A percentile compares a stretch with the other conserved stretches of the same genome.
Conservation (phyloP, 2,888 invertebrate species). For the Tiliacea citrago region DNA sequence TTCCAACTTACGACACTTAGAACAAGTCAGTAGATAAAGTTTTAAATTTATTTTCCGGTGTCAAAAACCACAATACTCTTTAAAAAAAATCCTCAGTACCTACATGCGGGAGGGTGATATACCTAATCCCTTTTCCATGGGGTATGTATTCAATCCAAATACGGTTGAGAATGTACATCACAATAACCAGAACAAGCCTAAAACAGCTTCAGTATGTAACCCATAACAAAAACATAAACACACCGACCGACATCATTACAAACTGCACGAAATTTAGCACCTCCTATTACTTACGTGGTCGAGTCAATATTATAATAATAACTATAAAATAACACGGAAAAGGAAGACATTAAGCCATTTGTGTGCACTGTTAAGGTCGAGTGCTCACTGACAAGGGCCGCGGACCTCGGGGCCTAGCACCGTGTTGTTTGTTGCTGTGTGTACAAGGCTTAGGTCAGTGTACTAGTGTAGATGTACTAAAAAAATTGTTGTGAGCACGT, state of each 20-base stretch:
- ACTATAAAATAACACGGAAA: conserved; percentile 63
- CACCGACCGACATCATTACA: conserved; percentile 1
- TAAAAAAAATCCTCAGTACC: too few species aligned
- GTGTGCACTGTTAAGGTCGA: conserved; percentile 62
- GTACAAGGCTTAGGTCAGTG: conserved; percentile 59
- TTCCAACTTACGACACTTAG: too few species aligned
- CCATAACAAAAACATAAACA: neutral
- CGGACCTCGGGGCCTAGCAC: conserved; percentile 57
- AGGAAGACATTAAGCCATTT: conserved; percentile 62
- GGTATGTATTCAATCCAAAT: too few species aligned
- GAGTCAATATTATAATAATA: conserved; percentile 63
- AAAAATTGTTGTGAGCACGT: conserved; percentile 33
- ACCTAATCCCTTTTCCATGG: too few species aligned
- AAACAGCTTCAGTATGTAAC: neutral
- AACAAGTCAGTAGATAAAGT: too few species aligned
- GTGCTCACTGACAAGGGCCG: conserved; percentile 60
- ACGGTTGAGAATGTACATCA: too few species aligned
- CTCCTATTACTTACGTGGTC: conserved; percentile 19
- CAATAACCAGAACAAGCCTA: neutral
- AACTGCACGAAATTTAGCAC: conserved; percentile 34
- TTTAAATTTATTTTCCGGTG: too few species aligned
- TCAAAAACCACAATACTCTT: too few species aligned
- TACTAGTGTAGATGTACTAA: conserved; percentile 42
- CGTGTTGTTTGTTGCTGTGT: conserved; percentile 27
- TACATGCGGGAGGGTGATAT: too few species aligned